Base-by-base conservation (phyloP, 2,113 vertebrate species). In the Tragelaphus strepsiceros region DNA sequence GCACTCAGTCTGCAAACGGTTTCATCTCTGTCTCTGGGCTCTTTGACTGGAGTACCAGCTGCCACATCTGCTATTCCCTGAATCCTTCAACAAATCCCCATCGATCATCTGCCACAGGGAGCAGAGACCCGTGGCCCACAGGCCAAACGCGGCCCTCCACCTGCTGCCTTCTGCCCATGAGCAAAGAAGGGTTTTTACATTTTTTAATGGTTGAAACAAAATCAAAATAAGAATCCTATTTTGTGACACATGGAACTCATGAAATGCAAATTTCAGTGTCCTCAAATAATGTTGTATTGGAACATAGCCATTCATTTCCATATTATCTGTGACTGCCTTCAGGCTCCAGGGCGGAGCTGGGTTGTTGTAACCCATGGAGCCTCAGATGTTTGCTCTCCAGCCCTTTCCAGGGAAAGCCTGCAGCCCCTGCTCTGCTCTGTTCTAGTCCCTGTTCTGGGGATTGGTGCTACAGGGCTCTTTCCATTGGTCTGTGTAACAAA, bases 91-190 rank as follows among this genome's bases (percentile, higher is more conserved):
- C 59, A 53, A 62, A 77, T 2, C 32, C n/a, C 16, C n/a, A 2
- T 1, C 0, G 2, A 56, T n/a, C 54, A 14, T 24, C 32, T 67
- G 19, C 71, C 11, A 6, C 46, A 7, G 90, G 43, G 62, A 80
- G 81, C 13, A 5, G 54, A 32, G 30, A 28, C 71, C n/a, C 0
- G 0, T 0, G 0, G 35, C 30, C 58, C 15, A 1, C 0, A 0
- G 59, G 15, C 39, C 74, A 12, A 5, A 19, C 0, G 30, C 58
- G 1, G 19, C 53, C 91, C 54, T 35, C 90, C 28, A 9, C 59
- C 53, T 39, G 30, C 19, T 35, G 10, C 28, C 22, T 46, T 21
- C 32, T 0, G 46, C 35, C 56, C 11, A 13, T 12, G 2, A 5
- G 77, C 62, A 19, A n/a, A 88, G 90, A 59, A 67, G 8, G 22